Conservation (phyloP, 1,140 invertebrate species). For the Macrocentrus cingulum region DNA sequence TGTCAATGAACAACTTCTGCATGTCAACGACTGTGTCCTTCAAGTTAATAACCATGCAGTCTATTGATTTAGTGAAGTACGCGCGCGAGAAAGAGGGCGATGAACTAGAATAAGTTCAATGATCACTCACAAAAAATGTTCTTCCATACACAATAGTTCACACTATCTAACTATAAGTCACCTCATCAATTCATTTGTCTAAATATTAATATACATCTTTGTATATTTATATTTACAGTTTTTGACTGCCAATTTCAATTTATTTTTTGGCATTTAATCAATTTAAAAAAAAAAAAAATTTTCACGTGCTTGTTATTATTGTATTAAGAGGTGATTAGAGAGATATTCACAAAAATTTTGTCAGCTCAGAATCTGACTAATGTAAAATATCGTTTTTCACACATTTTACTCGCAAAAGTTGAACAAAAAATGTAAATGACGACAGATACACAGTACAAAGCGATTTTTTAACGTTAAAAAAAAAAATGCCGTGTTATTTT, state of each 20-base stretch:
- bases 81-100: slow-evolving; percentile 19
- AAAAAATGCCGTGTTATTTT: too few relatives aligned
- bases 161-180: slow-evolving; percentile 18
- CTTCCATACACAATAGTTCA: slow-evolving; percentile 19
- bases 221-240: slow-evolving; percentile 4
- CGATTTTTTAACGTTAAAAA: slow-evolving; percentile 41
- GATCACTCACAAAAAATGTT: slow-evolving; percentile 27
- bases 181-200: slow-evolving; percentile 1
- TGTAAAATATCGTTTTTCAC: slow-evolving; percentile 51
- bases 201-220: too few relatives aligned
- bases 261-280: neutral
- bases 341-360: slow-evolving; percentile 39
- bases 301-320: slow-evolving; percentile 4
- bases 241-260: slow-evolving; percentile 3
- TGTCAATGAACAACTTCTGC: neutral
- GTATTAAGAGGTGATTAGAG: slow-evolving; percentile 4
- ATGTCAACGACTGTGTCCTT: slow-evolving; percentile 13
- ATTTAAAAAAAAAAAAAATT: neutral
- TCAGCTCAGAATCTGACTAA: slow-evolving; percentile 50
- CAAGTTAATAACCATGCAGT: slow-evolving; percentile 9
- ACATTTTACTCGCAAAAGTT: slow-evolving; percentile 32
- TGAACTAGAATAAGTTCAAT: slow-evolving; percentile 18
- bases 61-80: slow-evolving; percentile 15
- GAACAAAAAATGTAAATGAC: slow-evolving; percentile 46
- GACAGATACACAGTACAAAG: slow-evolving; percentile 37